Evolutionary conservation across 2,113 vertebrate species (phyloP), one percentile per base, ranked within the genome.

Genomic region (Cheirogaleus medius): DNA sequence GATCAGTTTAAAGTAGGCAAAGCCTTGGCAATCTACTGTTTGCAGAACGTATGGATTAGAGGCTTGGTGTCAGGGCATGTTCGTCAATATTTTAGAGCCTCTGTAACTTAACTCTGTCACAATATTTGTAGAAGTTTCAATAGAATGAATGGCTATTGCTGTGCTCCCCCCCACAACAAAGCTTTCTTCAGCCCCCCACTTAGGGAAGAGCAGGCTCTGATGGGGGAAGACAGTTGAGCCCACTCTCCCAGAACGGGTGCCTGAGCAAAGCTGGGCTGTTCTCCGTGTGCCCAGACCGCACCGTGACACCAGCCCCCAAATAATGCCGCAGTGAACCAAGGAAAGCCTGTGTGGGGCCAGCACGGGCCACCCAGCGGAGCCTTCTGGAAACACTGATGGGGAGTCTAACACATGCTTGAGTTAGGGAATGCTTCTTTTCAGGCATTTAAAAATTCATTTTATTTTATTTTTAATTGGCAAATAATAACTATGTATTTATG

Each of bases 291-390:
- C 34, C 58, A 47, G 21, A 56, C 47, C 13, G 3, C 15, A 44
- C 34, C 3, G 60, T 0, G 21, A 7, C 44, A 27, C 39, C 13
- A 3, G 8, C 44, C 44, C 52, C 23, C 23, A 27, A 6, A 23
- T 4, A 17, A 23, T 6, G 10, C 25, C 10, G n/a, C 6, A 1
- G 29, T 1, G 37, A 69, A 27, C 8, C 0, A 20, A 47, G n/a
- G 58, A 47, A 63, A 23, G 15, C 2, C 52, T 12, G 12, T 2
- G 10, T 29, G 34, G 21, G 20, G 39, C 15, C n/a, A 1, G 5
- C 0, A 1, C 4, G 17, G 54, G 29, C 5, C 14, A 4, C 20
- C 34, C 4, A 6, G 12, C 4, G 0, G 29, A 44, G 10, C 3
- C 42, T 60, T 73, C 27, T 52, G 64, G 34, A 83, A 76, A 52